A percentile compares a stretch with the other conserved stretches of the same genome.
phyloP scores from a whole-genome alignment of 2,888 invertebrate genomes.

The Catocala nupta region DNA sequence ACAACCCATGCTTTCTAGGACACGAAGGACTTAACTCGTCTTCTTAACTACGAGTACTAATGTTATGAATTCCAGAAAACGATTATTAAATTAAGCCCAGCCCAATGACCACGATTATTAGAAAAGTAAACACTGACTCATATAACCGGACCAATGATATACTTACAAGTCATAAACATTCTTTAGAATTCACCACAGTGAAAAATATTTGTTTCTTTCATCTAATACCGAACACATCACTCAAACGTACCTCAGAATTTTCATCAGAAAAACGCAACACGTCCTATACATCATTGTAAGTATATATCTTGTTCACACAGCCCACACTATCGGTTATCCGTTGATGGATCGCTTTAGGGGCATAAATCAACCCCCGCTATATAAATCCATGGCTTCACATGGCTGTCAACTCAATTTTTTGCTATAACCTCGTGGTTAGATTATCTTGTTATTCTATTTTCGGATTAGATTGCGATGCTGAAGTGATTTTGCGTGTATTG shows the following conservation, averaged over 20 bases:
- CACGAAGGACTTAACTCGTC: too few species aligned
- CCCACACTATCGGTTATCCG: conserved; percentile 59
- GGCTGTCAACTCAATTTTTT: conserved; percentile 54
- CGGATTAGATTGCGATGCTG: conserved; percentile 33
- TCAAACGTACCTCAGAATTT: conserved; percentile 6
- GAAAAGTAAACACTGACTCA: too few species aligned
- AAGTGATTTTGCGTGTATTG: conserved; percentile 33
- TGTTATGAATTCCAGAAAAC: too few species aligned
- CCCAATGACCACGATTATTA: too few species aligned
- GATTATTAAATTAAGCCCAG: too few species aligned
- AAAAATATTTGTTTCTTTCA: neutral
- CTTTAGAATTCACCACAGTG: neutral
- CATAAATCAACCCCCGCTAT: conserved; percentile 63
- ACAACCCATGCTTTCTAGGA: too few species aligned
- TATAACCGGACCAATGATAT: conserved; percentile 4
- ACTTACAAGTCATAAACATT: conserved; percentile 20
- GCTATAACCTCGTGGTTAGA: conserved; percentile 48
- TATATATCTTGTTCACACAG: conserved; percentile 43
- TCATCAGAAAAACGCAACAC: conserved; percentile 37
- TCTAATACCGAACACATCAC: neutral
- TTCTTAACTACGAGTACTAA: too few species aligned
- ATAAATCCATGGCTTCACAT: conserved; percentile 60
- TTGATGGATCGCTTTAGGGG: conserved; percentile 63
- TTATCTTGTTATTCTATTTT: conserved; percentile 52
- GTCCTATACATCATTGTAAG: conserved; percentile 44